Evolutionary conservation across 2,113 vertebrate species (phyloP), one percentile per base, ranked within the genome.

Genomic region (Willisornis vidua): DNA sequence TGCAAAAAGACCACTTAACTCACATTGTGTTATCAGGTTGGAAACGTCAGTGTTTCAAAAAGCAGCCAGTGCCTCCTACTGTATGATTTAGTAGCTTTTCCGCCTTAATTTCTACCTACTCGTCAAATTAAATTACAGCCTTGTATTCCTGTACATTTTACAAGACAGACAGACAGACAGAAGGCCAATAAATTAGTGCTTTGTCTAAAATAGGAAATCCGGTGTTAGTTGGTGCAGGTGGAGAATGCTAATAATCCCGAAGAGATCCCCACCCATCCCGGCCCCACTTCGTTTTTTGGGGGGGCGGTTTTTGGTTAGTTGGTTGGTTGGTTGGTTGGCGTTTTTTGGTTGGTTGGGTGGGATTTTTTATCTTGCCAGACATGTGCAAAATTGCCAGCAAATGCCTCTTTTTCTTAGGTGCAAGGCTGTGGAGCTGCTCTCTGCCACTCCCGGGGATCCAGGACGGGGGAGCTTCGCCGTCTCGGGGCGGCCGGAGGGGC

Each of bases 161-260:
- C 72, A 95, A 89, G 49, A 54, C 70, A 66, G 54, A 43, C 41
- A 37, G 37, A 37, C 10, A 43, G 41, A 87, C 14, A 43, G n/a
- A 66, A 81, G 73, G 49, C 90, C 29, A 85, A 51, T 83, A 93
- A 94, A 94, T 81, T 74, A 90, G 58, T 15, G 28, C n/a, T 59
- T 89, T 80, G 71, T 65, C 84, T 91, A 79, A 89, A 87, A 75
- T 43, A 75, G 74, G 68, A 96, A 97, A 74, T 62, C n/a, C 29
- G 28, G 3, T 46, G 71, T 81, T 86, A 88, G 92, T 85, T 91
- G 87, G 72, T 81, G 51, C 86, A 88, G 90, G 61, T 87, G 85
- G 61, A 58, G 49, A 76, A 12, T 1, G 1, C 72, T 79, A 58
- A 35, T 57, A 62, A 67, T 73, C 52, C 59, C 62, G 45, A 65